Percentiles rank a stretch among this genome's conserved stretches.
phyloP scores from a whole-genome alignment of 2,888 invertebrate species.

The Hoplodrina ambigua region DNA sequence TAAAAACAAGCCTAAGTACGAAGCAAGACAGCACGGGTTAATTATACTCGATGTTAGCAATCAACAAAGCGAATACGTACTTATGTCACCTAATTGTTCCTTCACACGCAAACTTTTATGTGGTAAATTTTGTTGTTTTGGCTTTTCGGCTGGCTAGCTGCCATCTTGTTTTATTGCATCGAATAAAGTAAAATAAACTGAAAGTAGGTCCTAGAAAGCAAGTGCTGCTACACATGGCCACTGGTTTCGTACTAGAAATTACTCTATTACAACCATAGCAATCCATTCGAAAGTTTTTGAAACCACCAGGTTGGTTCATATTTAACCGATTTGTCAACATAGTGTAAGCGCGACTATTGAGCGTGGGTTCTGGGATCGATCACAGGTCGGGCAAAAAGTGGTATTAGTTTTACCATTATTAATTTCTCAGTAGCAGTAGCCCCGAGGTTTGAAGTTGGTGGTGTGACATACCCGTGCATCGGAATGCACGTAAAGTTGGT shows the following conservation, averaged over 20 bases:
- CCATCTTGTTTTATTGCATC: conserved; percentile 53
- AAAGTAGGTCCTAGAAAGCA: background rate
- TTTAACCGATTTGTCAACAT: background rate
- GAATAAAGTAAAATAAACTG: conserved; percentile 34
- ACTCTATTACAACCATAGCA: conserved; percentile 12
- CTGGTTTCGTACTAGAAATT: conserved; percentile 7
- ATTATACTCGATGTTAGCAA: conserved; percentile 67
- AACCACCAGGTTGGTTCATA: background rate
- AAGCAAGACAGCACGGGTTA: conserved; percentile 57
- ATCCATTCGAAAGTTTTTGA: background rate
- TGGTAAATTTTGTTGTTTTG: conserved; percentile 63
- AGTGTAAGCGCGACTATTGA: background rate
- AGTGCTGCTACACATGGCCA: background rate
- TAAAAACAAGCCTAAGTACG: conserved; percentile 27
- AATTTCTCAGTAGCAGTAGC: no score
- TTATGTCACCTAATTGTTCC: conserved; percentile 74
- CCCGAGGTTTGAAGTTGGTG: no score
- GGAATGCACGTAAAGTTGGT: no score
- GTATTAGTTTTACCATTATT: no score
- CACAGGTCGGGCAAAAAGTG: no score
- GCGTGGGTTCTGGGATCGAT: no score
- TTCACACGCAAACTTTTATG: conserved; percentile 72
- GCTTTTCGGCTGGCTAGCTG: conserved; percentile 55
- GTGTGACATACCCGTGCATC: no score
- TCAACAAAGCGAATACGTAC: conserved; percentile 69